Evolutionary conservation across 2,113 vertebrate genomes (phyloP).

Genomic region (Parus major): DNA sequence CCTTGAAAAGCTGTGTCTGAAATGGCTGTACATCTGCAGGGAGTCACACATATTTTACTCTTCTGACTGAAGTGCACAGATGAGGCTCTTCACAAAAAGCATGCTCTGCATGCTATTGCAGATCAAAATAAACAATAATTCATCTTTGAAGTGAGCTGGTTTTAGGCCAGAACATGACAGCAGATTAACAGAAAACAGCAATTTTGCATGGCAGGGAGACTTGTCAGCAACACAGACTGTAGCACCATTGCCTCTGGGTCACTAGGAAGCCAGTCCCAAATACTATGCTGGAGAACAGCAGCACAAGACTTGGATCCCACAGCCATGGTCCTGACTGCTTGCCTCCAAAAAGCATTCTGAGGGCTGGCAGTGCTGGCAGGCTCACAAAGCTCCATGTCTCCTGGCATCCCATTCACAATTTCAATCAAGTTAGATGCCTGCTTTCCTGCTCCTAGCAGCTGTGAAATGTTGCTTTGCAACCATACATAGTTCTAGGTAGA

Average conservation of each 20-base stretch:
- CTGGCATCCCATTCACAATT: not conserved
- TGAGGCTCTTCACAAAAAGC: not conserved
- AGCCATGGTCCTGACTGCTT: not conserved
- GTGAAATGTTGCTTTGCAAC: not conserved
- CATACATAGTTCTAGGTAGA: not conserved
- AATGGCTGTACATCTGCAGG: not conserved
- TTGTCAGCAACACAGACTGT: not conserved
- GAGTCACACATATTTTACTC: not conserved
- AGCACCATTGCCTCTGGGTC: not conserved
- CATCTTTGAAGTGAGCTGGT: not conserved
- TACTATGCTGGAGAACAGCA: not conserved
- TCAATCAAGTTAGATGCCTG: not conserved
- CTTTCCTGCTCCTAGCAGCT: not conserved
- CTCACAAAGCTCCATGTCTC: not conserved
- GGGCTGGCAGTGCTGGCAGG: not conserved
- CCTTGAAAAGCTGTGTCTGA: not conserved
- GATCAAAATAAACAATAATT: not conserved
- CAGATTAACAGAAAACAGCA: not conserved
- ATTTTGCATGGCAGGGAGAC: not conserved
- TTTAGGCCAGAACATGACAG: not conserved
- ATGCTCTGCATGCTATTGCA: not conserved
- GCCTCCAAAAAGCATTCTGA: not conserved
- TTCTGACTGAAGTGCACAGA: not conserved
- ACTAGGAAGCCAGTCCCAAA: not conserved
- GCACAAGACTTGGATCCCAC: not conserved